These are phyloP conservation scores for Drosophila saltans DNA, from an alignment of 1,140 invertebrate species.

Conservation along the genomic window DNA sequence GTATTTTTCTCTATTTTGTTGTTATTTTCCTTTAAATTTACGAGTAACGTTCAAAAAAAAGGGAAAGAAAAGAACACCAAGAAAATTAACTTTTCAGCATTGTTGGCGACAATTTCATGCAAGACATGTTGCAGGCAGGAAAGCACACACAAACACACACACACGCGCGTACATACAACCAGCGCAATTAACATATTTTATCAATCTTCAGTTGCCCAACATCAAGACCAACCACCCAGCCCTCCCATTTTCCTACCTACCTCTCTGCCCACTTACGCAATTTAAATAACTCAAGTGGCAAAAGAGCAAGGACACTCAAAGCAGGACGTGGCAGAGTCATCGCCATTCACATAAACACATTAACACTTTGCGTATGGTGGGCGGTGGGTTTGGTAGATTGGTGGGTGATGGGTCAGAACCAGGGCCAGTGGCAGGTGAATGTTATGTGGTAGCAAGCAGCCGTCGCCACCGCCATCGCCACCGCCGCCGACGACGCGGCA, in stretches of 20 bases:
- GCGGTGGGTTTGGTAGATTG: not conserved
- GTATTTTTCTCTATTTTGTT: conserved; percentile 21
- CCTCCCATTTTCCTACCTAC: conserved; percentile 22
- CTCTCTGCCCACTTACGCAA: conserved; percentile 66
- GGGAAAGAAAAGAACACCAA: conserved; percentile 38
- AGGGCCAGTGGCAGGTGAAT: conserved; percentile 50
- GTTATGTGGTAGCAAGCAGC: conserved; percentile 8
- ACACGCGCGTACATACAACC: conserved; percentile 24
- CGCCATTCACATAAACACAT: conserved; percentile 72
- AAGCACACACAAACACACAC: conserved; percentile 3
- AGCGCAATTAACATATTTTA: conserved; percentile 81
- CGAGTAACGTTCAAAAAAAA: conserved; percentile 17
- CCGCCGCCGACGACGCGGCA: conserved; percentile 2
- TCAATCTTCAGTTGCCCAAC: conserved; percentile 64
- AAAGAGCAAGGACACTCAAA: conserved; percentile 70
- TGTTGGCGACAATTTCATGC: conserved; percentile 74
- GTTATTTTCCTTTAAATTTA: conserved; percentile 49
- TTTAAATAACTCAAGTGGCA: conserved; percentile 81
- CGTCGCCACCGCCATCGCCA: not conserved
- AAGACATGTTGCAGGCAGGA: conserved; percentile 29
- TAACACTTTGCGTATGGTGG: conserved; percentile 67
- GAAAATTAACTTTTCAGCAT: conserved; percentile 80
- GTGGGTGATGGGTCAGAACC: not conserved
- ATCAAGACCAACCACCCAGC: not conserved
- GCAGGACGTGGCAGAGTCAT: conserved; percentile 51